Conservation (phyloP, 2,888 invertebrate genomes). For the Ectemnius continuus region DNA sequence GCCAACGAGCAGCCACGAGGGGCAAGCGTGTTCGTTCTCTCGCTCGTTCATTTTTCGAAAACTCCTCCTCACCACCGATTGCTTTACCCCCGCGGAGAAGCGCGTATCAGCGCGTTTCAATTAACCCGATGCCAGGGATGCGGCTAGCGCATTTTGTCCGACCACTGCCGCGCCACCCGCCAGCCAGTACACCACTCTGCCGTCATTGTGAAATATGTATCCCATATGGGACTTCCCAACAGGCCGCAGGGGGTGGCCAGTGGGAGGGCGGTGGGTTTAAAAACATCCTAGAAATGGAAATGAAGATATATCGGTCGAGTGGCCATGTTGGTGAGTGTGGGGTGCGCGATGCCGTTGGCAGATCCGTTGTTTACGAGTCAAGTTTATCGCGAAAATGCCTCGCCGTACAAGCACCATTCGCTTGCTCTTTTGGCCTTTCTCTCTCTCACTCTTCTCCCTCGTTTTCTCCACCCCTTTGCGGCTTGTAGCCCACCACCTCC, state of each 20-base stretch:
- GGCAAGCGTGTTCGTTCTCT: background rate
- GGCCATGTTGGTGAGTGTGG: conserved; percentile 12
- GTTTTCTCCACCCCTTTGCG: background rate
- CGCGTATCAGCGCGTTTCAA: conserved; percentile 54
- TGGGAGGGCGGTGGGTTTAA: conserved; percentile 60
- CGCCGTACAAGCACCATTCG: conserved; percentile 20
- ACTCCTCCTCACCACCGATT: conserved; percentile 49
- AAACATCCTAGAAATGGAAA: conserved; percentile 68
- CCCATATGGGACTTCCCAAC: conserved; percentile 68
- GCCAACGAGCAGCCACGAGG: background rate
- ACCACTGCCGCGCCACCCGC: conserved; percentile 24
- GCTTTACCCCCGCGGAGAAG: conserved; percentile 29
- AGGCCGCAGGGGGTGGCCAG: too few species aligned
- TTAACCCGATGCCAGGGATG: conserved; percentile 55
- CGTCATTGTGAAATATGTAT: conserved; percentile 70
- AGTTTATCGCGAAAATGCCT: conserved; percentile 65
- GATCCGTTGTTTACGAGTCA: conserved; percentile 71
- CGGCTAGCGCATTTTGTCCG: conserved; percentile 43
- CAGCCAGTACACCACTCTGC: conserved; percentile 8
- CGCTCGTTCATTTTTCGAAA: conserved; percentile 20
- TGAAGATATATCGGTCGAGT: conserved; percentile 67
- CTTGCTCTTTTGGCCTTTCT: conserved; percentile 25
- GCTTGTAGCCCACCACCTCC: too few species aligned
- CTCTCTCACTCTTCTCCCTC: background rate
- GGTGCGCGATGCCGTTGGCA: conserved; percentile 51